Evolutionary conservation across 2,888 invertebrate genomes (phyloP).

Genomic region (Elysia crispata): DNA sequence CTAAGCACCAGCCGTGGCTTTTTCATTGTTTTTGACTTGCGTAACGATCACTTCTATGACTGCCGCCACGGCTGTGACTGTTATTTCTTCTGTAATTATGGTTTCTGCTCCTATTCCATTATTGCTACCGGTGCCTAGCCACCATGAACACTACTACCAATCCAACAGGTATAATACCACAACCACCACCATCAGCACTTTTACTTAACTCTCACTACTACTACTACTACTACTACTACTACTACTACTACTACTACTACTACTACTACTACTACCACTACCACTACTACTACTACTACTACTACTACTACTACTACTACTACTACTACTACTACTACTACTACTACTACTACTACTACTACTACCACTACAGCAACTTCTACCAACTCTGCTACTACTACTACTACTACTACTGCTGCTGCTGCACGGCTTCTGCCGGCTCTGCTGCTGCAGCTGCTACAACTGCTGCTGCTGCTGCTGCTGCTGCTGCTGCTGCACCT

Average conservation of each 20-base stretch:
- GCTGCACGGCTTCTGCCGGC: neutral
- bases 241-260: constrained; percentile 27
- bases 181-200: no score
- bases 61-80: no score
- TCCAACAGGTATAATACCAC: no score
- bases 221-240: constrained; percentile 26
- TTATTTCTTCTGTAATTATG: no score
- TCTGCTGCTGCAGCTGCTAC: neutral
- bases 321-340: constrained; percentile 10
- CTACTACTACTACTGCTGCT: neutral
- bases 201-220: no score
- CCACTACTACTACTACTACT: constrained; percentile 5
- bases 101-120: no score
- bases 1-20: no score
- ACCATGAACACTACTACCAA: no score
- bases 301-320: constrained; percentile 10
- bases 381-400: neutral
- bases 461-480: neutral
- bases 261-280: constrained; percentile 26
- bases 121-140: no score
- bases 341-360: constrained; percentile 10
- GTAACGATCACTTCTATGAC: no score
- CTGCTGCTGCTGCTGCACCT: neutral
- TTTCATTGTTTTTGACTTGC: no score
- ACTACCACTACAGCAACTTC: no score